These are phyloP conservation scores for Empidonax traillii DNA, from an alignment of 2,113 vertebrate species.

Conservation along the genomic window DNA sequence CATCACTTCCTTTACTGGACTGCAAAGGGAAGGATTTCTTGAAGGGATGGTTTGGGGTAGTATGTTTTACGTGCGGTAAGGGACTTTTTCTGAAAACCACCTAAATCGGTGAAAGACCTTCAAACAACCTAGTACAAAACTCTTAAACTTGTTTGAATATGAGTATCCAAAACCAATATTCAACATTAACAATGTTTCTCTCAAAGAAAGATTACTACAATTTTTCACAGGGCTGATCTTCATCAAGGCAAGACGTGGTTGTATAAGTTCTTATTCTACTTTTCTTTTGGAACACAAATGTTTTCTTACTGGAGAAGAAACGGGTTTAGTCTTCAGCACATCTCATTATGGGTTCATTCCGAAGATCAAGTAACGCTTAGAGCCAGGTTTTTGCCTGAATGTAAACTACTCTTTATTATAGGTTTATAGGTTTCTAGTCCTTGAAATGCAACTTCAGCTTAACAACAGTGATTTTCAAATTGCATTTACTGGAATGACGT, in stretches of 20 bases:
- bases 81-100: not conserved
- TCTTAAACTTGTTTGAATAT: not conserved
- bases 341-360: not conserved
- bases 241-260: not conserved
- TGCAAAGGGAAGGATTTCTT: not conserved
- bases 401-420: not conserved
- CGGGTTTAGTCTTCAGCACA: not conserved
- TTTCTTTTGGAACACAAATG: not conserved
- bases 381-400: not conserved
- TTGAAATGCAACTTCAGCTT: not conserved
- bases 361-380: not conserved
- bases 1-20: not conserved
- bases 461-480: not conserved
- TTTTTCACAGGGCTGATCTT: not conserved
- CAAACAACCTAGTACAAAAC: accelerated
- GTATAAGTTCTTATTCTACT: not conserved
- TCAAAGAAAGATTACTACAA: not conserved
- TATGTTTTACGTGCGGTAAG: not conserved
- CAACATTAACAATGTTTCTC: not conserved
- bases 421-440: not conserved
- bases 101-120: not conserved
- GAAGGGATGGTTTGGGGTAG: not conserved
- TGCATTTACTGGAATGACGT: not conserved
- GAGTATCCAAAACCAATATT: not conserved
- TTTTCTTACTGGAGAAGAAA: not conserved